Percentiles rank a stretch among this genome's conserved stretches.
Conservation (phyloP, 2,888 invertebrate species). For the Chalcosyrphus nemorum region DNA sequence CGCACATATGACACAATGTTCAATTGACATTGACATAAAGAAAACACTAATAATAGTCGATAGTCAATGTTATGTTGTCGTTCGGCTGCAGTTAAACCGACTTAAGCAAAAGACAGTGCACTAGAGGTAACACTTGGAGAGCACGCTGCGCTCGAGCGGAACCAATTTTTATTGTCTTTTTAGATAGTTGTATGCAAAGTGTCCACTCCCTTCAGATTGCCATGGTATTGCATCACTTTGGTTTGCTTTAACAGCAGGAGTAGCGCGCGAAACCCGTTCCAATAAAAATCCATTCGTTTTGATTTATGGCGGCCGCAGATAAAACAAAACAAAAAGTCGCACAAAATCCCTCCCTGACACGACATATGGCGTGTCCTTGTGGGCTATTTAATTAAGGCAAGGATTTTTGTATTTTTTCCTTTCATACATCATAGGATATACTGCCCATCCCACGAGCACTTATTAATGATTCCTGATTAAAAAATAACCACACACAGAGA, state of each 20-base stretch:
- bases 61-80: conserved; percentile 34
- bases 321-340: not conserved
- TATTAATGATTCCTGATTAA: conserved; percentile 52
- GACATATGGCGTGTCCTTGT: conserved; percentile 57
- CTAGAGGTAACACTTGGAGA: conserved; percentile 11
- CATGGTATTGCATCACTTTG: conserved; percentile 11
- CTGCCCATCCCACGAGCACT: conserved; percentile 38
- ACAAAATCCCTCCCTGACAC: conserved; percentile 31
- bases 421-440: conserved; percentile 30
- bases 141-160: conserved; percentile 9
- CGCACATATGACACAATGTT: conserved; percentile 40
- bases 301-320: conserved; percentile 31
- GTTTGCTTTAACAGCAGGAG: not conserved
- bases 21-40: conserved; percentile 67
- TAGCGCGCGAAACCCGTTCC: not conserved
- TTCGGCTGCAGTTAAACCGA: conserved; percentile 37
- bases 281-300: conserved; percentile 28
- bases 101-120: conserved; percentile 16
- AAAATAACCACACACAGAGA: conserved; percentile 41
- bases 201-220: not conserved
- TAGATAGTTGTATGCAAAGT: not conserved
- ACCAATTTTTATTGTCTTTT: conserved; percentile 17
- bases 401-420: conserved; percentile 40
- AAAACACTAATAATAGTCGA: conserved; percentile 47
- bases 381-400: conserved; percentile 50